Percentiles rank a stretch among this genome's conserved stretches.
phyloP scores from a whole-genome alignment of 35 echinoderm and acorn worm species.

The Apostichopus parvimensis region DNA sequence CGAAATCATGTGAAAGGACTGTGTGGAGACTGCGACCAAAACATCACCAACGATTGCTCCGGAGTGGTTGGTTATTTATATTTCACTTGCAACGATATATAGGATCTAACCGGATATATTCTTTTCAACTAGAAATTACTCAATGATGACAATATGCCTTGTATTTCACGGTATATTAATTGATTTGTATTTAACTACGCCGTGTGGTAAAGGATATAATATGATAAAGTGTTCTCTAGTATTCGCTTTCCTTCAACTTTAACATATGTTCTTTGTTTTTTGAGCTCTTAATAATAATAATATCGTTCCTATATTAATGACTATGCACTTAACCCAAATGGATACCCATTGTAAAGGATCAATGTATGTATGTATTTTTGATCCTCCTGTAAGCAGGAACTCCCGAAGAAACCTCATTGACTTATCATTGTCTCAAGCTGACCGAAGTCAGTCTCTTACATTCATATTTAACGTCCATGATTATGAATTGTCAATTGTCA shows the following conservation, averaged over 20 bases:
- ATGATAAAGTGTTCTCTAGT: background rate
- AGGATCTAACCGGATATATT: no score
- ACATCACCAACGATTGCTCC: background rate
- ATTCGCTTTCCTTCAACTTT: background rate
- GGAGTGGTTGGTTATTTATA: background rate
- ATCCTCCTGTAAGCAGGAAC: no score
- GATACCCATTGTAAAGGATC: background rate
- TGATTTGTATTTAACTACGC: background rate
- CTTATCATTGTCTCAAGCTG: no score
- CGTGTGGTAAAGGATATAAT: background rate
- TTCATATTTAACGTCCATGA: no score
- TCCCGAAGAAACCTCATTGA: no score
- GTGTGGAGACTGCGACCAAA: conserved; percentile 17
- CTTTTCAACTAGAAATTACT: no score
- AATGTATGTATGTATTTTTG: no score
- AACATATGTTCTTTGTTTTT: no score
- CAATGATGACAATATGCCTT: no score
- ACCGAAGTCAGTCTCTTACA: no score
- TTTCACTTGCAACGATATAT: no score
- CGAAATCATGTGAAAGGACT: background rate
- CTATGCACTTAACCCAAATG: background rate
- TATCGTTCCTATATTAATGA: background rate
- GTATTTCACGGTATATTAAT: background rate
- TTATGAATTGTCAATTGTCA: no score
- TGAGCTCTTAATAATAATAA: background rate